phyloP scores from a whole-genome alignment of 1,140 invertebrate genomes.

The Thaumatotibia leucotreta region DNA sequence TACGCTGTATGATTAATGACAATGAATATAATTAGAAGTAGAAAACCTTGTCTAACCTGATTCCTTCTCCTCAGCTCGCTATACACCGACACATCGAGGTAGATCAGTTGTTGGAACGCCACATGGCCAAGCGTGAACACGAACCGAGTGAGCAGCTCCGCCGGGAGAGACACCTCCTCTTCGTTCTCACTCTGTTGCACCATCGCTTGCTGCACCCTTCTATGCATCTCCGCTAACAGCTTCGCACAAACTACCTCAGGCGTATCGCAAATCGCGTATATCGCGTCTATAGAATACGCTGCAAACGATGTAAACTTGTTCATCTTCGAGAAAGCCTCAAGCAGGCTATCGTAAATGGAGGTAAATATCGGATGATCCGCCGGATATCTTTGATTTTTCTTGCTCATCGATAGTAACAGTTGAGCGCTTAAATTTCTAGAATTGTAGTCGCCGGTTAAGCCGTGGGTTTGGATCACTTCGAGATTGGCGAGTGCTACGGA shows the following conservation, averaged over 20 bases:
- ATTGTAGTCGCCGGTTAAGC: conserved; percentile 62
- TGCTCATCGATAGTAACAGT: conserved; percentile 53
- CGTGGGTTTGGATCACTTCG: conserved; percentile 74
- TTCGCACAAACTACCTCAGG: conserved; percentile 61
- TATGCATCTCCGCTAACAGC: conserved; percentile 61
- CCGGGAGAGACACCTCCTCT: conserved; percentile 52
- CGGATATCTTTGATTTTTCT: conserved; percentile 59
- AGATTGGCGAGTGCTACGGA: conserved; percentile 77
- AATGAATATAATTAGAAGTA: not conserved
- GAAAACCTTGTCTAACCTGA: conserved; percentile 45
- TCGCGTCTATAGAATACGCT: conserved; percentile 52
- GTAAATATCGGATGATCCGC: conserved; percentile 54
- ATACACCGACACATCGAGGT: conserved; percentile 87
- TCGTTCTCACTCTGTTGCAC: conserved; percentile 41
- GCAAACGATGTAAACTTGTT: conserved; percentile 61
- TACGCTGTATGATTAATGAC: no score
- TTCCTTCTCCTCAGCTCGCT: conserved; percentile 75
- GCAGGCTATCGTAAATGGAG: conserved; percentile 50
- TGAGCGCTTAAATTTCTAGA: conserved; percentile 55
- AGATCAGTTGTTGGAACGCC: conserved; percentile 85
- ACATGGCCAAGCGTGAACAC: conserved; percentile 84
- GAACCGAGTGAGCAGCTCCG: conserved; percentile 79
- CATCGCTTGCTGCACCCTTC: conserved; percentile 65
- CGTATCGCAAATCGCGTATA: conserved; percentile 67
- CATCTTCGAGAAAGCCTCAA: conserved; percentile 58